These are phyloP conservation scores for Tethya wilhelma DNA, from an alignment of 37 sponge, comb jelly and placozoan species.

Conservation along the genomic window DNA sequence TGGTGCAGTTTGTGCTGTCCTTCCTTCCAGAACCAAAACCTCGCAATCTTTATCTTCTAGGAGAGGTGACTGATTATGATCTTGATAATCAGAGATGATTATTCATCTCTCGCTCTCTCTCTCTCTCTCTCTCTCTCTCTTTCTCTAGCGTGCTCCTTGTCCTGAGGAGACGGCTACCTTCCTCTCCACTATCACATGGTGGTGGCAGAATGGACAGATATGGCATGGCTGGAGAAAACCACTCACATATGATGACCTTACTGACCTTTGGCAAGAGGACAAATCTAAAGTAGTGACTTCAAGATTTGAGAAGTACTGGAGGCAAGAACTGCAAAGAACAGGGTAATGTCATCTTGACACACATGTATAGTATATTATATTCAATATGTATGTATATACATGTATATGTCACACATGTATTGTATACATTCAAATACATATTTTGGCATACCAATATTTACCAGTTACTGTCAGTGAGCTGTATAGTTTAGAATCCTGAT, in stretches of 20 bases:
- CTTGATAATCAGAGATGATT: not conserved
- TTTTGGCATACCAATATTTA: too few relatives aligned
- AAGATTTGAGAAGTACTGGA: constrained; percentile 66
- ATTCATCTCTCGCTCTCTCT: constrained; percentile 7
- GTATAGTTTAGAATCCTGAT: too few relatives aligned
- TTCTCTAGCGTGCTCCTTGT: constrained; percentile 7
- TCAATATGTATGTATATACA: too few relatives aligned
- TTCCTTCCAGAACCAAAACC: constrained; percentile 63
- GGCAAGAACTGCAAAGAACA: constrained; percentile 62
- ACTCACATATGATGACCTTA: constrained; percentile 68
- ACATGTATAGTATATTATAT: not conserved
- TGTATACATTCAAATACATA: too few relatives aligned
- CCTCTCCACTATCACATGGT: constrained; percentile 76
- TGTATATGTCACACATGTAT: too few relatives aligned
- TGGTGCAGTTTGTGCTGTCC: constrained; percentile 69
- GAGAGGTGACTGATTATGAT: not conserved
- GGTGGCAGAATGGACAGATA: constrained; percentile 83
- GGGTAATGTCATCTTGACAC: constrained; percentile 36
- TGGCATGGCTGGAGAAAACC: constrained; percentile 71
- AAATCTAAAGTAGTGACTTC: constrained; percentile 62
- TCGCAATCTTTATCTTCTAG: not conserved
- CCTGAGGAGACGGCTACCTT: constrained; percentile 68
- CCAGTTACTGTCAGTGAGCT: too few relatives aligned
- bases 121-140: constrained; percentile 16
- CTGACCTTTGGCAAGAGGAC: constrained; percentile 66